Evolutionary conservation across 2,797 vertebrate species (phyloP).

Genomic region (Diceros bicornis): DNA sequence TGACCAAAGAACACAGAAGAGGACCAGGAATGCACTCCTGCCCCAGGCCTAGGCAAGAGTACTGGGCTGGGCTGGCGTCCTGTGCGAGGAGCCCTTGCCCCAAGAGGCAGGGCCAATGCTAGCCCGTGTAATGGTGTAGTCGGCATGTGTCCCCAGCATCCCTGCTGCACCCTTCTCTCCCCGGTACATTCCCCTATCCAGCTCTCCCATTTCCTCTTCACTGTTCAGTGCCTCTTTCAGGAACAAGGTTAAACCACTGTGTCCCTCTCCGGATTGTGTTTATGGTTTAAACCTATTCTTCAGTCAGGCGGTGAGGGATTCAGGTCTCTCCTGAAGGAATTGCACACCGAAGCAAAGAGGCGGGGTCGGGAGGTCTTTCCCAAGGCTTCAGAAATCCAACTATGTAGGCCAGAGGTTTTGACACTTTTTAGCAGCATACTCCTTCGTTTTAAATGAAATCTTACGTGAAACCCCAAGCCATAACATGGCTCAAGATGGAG

Average conservation of each 20-base stretch:
- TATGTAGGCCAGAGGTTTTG: background rate
- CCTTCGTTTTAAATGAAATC: background rate
- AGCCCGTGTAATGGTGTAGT: accelerated
- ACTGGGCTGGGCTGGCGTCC: background rate
- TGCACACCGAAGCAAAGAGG: background rate
- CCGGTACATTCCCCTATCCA: background rate
- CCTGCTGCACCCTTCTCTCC: background rate
- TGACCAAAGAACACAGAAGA: background rate
- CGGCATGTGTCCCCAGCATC: no score
- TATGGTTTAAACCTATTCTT: background rate
- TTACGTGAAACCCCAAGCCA: background rate
- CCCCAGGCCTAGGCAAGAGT: background rate
- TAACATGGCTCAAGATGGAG: background rate
- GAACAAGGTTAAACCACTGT: background rate
- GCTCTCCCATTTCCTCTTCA: background rate
- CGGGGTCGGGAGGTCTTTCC: background rate
- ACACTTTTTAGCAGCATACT: background rate
- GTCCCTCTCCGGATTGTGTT: background rate
- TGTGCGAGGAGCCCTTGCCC: accelerated
- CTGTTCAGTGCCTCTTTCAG: background rate
- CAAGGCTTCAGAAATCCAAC: background rate
- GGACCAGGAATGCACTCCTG: background rate
- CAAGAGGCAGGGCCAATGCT: background rate
- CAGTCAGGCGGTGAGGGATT: background rate
- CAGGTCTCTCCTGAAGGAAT: background rate